Base-by-base conservation (phyloP, 2,888 invertebrate species). In the Yponomeuta sedellus region DNA sequence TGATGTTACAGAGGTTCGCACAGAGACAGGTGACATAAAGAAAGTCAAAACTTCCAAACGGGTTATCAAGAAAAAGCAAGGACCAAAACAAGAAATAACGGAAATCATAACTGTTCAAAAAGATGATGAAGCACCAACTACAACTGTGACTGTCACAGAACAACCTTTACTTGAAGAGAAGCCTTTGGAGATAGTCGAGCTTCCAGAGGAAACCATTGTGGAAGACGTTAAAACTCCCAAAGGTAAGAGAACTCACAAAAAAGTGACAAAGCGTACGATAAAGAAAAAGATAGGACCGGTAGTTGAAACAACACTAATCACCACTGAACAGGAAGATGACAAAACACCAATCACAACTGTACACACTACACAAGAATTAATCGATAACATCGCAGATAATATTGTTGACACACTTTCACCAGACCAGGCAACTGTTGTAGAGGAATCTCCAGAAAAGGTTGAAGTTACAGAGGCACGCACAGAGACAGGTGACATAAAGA, bases 151-250 rank as follows among this genome's bases (percentile, higher is more conserved):
- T 39, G 69, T 71, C 71, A 69, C 68, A 71, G 72, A 71, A 66
- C 61, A 70, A 59, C 64, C 64, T 61, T 69, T 0, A 68, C 71
- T 39, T 16, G 62, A 62, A 19, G 28, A 57, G 19, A 20, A 69
- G 64, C 44, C 66, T 59, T 34, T 40, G 2, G 59, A 70, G 66
- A 62, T 63, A 0, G 22, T 65, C n/a, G 68, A 85, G 65, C 68
- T 82, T 5, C 79, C 83, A 6, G 81, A 85, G 71, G 72, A 76
- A 66, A 72, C 72, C 3, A 78, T 77, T 67, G 69, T 70, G 0
- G 66, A 68, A 44, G 34, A 65, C 12, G 19, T 22, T 1, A 64
- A 64, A 16, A 68, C 68, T 1, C 69, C 74, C 22, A 71, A 78
- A 70, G 68, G 75, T 67, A 74, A 75, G 68, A 70, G 70, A 34